Conservation (phyloP, 2,797 vertebrate species). For the Buceros bicornis region DNA sequence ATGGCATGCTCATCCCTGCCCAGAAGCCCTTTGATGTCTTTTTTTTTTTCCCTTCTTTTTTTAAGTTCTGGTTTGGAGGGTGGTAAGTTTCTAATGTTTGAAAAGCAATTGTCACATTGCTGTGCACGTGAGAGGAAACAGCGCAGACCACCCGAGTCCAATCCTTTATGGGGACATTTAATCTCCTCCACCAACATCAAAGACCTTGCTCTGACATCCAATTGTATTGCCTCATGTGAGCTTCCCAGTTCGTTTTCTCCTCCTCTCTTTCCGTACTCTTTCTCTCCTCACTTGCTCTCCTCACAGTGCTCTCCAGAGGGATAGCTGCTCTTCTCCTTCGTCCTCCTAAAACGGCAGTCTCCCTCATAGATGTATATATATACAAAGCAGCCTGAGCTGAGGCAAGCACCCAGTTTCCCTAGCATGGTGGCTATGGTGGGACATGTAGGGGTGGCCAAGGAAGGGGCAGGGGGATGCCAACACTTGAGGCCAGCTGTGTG, state of each 20-base stretch:
- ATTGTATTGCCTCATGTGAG: background rate
- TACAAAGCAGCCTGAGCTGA: background rate
- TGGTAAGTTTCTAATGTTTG: conserved; percentile 35
- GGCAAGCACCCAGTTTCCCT: background rate
- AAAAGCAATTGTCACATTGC: conserved; percentile 39
- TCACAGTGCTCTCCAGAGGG: conserved; percentile 8
- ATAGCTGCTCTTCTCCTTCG: background rate
- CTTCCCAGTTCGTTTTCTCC: background rate
- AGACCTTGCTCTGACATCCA: conserved; percentile 18
- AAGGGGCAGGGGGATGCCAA: background rate
- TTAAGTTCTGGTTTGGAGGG: conserved; percentile 8
- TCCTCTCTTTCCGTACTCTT: background rate
- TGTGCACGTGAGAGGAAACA: conserved; percentile 24
- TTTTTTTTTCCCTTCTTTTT: background rate
- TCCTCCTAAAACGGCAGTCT: background rate
- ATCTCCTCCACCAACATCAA: conserved; percentile 47
- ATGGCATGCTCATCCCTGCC: background rate
- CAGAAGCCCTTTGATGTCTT: conserved; percentile 8
- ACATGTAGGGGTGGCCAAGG: rapidly evolving
- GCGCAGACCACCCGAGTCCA: conserved; percentile 34
- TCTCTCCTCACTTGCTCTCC: background rate
- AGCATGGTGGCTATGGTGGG: rapidly evolving
- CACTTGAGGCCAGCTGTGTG: background rate
- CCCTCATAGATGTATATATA: background rate
- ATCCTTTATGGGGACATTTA: conserved; percentile 59